These are phyloP conservation scores for Subanguina moxae DNA, from an alignment of 1,140 invertebrate genomes.

Conservation along the genomic window DNA sequence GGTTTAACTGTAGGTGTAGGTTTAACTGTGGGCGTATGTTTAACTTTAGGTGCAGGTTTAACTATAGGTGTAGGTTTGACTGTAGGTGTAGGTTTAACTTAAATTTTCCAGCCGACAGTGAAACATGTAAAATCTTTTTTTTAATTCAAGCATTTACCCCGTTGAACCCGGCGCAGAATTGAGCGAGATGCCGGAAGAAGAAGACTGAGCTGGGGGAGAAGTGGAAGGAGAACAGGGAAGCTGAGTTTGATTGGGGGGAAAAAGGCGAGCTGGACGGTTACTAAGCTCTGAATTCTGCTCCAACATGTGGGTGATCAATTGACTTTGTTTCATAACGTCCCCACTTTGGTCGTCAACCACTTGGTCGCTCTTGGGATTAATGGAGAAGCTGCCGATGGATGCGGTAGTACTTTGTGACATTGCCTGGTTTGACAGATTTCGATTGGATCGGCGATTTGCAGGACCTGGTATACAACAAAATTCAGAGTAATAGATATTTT, in stretches of 20 bases:
- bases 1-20: too few relatives aligned
- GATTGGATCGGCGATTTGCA: background rate
- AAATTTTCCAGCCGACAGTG: too few relatives aligned
- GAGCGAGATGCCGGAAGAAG: background rate
- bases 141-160: too few relatives aligned
- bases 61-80: too few relatives aligned
- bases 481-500: too few relatives aligned
- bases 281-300: constrained; percentile 7
- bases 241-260: background rate
- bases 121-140: too few relatives aligned
- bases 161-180: background rate
- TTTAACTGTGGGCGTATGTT: too few relatives aligned
- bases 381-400: constrained; percentile 33
- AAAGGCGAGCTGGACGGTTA: background rate
- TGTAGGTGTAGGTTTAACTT: too few relatives aligned
- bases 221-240: background rate
- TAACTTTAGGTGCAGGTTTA: too few relatives aligned
- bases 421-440: constrained; percentile 11
- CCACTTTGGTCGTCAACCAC: background rate
- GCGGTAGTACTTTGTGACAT: constrained; percentile 53
- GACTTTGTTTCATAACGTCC: constrained; percentile 18
- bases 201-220: background rate
- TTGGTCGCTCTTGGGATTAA: background rate
- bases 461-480: too few relatives aligned
- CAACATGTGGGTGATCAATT: constrained; percentile 2